Percentiles rank a stretch among this genome's conserved stretches.
Evolutionary conservation across 2,797 vertebrate genomes (phyloP).

Genomic region (Artibeus jamaicensis): DNA sequence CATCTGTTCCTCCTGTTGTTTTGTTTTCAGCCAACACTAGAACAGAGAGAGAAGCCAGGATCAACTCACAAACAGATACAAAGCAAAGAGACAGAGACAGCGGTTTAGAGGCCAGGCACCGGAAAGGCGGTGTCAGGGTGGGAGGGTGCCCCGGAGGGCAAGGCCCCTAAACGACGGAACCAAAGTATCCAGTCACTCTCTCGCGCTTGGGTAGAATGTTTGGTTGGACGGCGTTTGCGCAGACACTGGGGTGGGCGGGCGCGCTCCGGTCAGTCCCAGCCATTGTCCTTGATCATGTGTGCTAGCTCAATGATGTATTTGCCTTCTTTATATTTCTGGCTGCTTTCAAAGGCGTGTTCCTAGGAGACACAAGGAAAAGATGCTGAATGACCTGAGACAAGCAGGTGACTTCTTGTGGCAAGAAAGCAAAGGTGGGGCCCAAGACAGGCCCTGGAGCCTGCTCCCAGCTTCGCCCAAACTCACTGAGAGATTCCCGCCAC

Average conservation of each 20-base stretch:
- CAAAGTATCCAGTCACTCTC: conserved; percentile 87
- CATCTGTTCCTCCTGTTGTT: conserved; percentile 70
- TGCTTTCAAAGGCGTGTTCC: conserved; percentile 99
- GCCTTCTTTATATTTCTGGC: conserved; percentile 99
- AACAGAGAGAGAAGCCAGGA: conserved; percentile 84
- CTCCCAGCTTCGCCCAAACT: background rate
- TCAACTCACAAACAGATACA: conserved; percentile 87
- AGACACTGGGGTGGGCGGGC: conserved; percentile 72
- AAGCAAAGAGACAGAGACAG: conserved; percentile 90
- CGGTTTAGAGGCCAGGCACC: conserved; percentile 86
- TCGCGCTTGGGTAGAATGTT: conserved; percentile 84
- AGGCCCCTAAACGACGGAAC: conserved; percentile 86
- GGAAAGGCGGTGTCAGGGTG: conserved; percentile 83
- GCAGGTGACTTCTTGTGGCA: background rate
- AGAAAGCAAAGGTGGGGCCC: background rate
- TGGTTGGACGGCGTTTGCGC: conserved; percentile 81
- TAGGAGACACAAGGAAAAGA: conserved; percentile 71
- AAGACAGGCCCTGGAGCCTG: background rate
- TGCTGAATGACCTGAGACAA: background rate
- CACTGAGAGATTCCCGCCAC: background rate
- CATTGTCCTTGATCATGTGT: conserved; percentile 99
- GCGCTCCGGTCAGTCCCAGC: conserved; percentile 93
- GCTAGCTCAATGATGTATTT: conserved; percentile 99
- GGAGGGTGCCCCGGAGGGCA: conserved; percentile 82
- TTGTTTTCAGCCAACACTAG: conserved; percentile 83